These are phyloP conservation scores for Ovis canadensis DNA, from an alignment of 2,113 vertebrate species.

Conservation along the genomic window DNA sequence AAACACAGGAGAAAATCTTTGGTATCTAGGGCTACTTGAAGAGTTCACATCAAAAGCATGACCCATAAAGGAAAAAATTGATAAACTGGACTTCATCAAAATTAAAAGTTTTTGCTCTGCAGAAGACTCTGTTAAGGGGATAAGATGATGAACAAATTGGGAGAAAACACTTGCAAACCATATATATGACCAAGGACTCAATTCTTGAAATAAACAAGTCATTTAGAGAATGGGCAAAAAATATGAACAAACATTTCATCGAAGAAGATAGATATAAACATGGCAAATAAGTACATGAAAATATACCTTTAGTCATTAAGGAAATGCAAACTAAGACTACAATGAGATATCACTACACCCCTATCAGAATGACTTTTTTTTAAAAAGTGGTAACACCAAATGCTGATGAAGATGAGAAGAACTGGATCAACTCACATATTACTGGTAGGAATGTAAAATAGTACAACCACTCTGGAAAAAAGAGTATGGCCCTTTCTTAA, in stretches of 20 bases:
- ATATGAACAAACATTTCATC: neutral
- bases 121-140: neutral
- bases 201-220: neutral
- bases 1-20: conserved; percentile 14
- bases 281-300: neutral
- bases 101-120: neutral
- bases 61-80: neutral
- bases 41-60: neutral
- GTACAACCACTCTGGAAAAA: neutral
- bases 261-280: neutral
- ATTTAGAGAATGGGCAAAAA: neutral
- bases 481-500: neutral
- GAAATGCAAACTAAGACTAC: neutral
- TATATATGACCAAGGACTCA: neutral
- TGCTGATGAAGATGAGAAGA: neutral
- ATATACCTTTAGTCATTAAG: neutral
- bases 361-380: neutral
- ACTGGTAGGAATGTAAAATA: neutral
- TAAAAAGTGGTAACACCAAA: neutral
- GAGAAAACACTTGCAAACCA: neutral
- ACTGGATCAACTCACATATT: neutral
- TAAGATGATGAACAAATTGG: neutral
- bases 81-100: neutral
- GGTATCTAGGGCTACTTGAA: neutral
- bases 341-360: neutral